Base-by-base conservation (phyloP, 2,113 vertebrate genomes). In the Pimephales promelas region DNA sequence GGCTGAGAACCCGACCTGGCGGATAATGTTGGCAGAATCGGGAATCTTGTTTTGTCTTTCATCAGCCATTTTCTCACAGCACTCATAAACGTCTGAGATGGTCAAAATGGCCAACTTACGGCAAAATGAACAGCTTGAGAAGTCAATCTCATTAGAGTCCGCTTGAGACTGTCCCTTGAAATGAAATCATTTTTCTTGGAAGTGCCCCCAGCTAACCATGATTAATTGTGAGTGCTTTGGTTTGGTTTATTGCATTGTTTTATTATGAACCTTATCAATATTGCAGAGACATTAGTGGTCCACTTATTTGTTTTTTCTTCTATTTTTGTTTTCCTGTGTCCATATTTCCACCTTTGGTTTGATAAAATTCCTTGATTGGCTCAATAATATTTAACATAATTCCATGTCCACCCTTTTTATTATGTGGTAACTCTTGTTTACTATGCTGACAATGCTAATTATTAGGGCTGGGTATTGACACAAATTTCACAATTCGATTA, bases 141-240 rank as follows among this genome's bases (percentile, higher is more conserved):
- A 83, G 75, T 83, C 87, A 87, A 89, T 89, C 85, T 92, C 87
- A 91, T 93, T 92, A 91, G 81, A 91, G 90, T 88, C 74, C 76
- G 88, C 82, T 89, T 83, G 78, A 83, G 66, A 87, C 89, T 82
- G 82, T 79, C 90, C 89, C 85, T 77, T 90, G 87, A 88, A 91
- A 92, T 91, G 83, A 92, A 91, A 91, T 93, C 84, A 90, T 92
- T 91, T 91, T 90, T 91, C 85, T 85, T 86, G 47, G 75, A 83
- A 76, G 61, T 79, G 89, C 90, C 91, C 79, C 74, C 64, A 86
- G 91, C 92, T 86, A 89, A 85, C 88, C 62, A 76, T 91, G 91
- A 93, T 92, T 93, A 88, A 93, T 93, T 89, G 92, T 87, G 85
- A 87, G 84, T 90, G 90, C 85, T 87, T 90, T 90, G 73, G 81